Percentiles rank a stretch among this genome's conserved stretches.
phyloP scores from a whole-genome alignment of 2,888 invertebrate genomes.

The Campoletis raptor region DNA sequence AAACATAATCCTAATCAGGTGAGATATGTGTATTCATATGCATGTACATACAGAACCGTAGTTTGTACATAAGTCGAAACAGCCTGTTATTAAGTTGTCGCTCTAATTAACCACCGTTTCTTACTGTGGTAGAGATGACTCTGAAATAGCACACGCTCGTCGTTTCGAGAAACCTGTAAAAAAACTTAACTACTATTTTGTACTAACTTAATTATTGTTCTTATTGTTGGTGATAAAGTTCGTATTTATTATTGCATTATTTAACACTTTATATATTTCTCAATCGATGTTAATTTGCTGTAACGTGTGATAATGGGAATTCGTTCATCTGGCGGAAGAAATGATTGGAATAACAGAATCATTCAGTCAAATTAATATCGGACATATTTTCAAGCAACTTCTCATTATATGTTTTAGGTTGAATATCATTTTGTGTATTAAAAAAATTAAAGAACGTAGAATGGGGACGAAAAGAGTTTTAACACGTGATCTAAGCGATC shows the following conservation, averaged over 20 bases:
- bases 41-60: background rate
- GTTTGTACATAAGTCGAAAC: background rate
- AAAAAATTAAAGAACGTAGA: background rate
- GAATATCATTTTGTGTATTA: background rate
- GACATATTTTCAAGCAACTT: background rate
- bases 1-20: conserved; percentile 36
- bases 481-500: background rate
- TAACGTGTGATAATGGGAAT: background rate
- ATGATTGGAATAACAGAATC: background rate
- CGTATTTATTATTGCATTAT: background rate
- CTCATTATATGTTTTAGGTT: background rate
- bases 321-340: background rate
- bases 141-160: conserved; percentile 22
- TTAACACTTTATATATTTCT: background rate
- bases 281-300: background rate
- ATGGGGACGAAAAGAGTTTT: background rate
- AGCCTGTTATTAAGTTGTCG: conserved; percentile 59
- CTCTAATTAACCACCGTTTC: conserved; percentile 49
- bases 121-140: conserved; percentile 24
- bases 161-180: conserved; percentile 9
- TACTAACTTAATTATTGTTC: background rate
- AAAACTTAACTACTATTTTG: background rate
- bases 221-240: background rate
- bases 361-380: background rate
- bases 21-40: background rate